A percentile compares a stretch with the other conserved stretches of the same genome.
These are phyloP conservation scores for Apoda limacodes DNA, from an alignment of 2,888 invertebrate species.

Conservation along the genomic window DNA sequence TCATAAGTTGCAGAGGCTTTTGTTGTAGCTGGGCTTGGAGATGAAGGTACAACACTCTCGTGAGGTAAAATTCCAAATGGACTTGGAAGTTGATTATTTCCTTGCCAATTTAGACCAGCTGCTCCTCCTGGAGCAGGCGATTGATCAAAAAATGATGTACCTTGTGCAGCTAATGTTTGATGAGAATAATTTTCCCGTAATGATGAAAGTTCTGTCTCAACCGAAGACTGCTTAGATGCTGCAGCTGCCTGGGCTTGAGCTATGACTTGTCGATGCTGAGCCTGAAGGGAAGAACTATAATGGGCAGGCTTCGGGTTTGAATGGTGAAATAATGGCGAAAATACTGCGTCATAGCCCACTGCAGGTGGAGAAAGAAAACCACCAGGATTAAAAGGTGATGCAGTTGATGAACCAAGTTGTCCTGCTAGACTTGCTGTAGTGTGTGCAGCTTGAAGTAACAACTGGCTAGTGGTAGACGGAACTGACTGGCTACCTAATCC, in stretches of 20 bases:
- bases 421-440: slow-evolving; percentile 72
- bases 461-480: slow-evolving; percentile 75
- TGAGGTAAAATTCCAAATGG: slow-evolving; percentile 84
- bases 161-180: slow-evolving; percentile 69
- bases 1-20: slow-evolving; percentile 73
- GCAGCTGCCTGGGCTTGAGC: slow-evolving; percentile 68
- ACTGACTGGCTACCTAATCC: slow-evolving; percentile 66
- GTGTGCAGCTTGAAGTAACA: slow-evolving; percentile 75
- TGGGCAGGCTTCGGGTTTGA: slow-evolving; percentile 80
- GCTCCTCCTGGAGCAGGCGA: slow-evolving; percentile 62
- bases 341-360: slow-evolving; percentile 85
- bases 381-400: slow-evolving; percentile 76
- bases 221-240: slow-evolving; percentile 66
- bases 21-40: slow-evolving; percentile 71
- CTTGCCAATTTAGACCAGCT: slow-evolving; percentile 77
- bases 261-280: slow-evolving; percentile 77
- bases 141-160: slow-evolving; percentile 77
- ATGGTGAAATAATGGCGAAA: slow-evolving; percentile 86
- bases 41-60: slow-evolving; percentile 78
- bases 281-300: slow-evolving; percentile 74
- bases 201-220: slow-evolving; percentile 68
- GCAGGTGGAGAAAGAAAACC: slow-evolving; percentile 81
- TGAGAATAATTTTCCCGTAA: slow-evolving; percentile 73
- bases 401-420: slow-evolving; percentile 72
- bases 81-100: slow-evolving; percentile 76